phyloP scores from a whole-genome alignment of 2,888 invertebrate genomes.

The Nymphalis urticae region DNA sequence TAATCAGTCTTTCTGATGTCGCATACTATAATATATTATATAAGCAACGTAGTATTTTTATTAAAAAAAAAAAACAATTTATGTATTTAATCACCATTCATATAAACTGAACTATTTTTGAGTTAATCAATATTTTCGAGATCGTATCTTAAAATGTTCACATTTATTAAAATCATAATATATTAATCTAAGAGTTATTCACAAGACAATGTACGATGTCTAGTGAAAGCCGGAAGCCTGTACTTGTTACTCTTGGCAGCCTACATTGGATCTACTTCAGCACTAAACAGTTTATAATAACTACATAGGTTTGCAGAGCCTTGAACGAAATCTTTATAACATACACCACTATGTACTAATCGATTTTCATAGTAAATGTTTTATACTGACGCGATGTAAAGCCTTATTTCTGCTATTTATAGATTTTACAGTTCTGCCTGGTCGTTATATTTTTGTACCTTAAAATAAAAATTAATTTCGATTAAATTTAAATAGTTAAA shows the following conservation, averaged over 20 bases:
- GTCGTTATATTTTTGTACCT: too few species aligned
- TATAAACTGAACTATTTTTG: too few species aligned
- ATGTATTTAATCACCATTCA: too few species aligned
- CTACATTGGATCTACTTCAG: slow-evolving; percentile 20
- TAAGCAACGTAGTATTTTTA: too few species aligned
- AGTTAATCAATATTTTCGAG: too few species aligned
- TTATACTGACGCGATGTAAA: not conserved
- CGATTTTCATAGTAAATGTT: not conserved
- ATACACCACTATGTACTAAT: not conserved
- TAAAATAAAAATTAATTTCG: too few species aligned
- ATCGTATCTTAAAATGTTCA: not conserved
- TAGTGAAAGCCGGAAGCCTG: slow-evolving; percentile 27
- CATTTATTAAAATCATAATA: slow-evolving; percentile 10
- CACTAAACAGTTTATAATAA: slow-evolving; percentile 4
- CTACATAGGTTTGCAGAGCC: slow-evolving; percentile 9
- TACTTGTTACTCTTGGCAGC: slow-evolving; percentile 24
- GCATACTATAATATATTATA: too few species aligned
- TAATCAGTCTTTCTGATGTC: too few species aligned
- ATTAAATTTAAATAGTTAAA: too few species aligned
- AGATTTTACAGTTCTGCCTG: too few species aligned
- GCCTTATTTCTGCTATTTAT: not conserved
- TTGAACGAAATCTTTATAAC: slow-evolving; percentile 10
- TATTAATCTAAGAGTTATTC: slow-evolving; percentile 7
- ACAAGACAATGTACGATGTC: slow-evolving; percentile 15
- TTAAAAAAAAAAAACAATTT: too few species aligned